These are phyloP conservation scores for Bibio marci DNA, from an alignment of 2,888 invertebrate genomes.

Conservation along the genomic window DNA sequence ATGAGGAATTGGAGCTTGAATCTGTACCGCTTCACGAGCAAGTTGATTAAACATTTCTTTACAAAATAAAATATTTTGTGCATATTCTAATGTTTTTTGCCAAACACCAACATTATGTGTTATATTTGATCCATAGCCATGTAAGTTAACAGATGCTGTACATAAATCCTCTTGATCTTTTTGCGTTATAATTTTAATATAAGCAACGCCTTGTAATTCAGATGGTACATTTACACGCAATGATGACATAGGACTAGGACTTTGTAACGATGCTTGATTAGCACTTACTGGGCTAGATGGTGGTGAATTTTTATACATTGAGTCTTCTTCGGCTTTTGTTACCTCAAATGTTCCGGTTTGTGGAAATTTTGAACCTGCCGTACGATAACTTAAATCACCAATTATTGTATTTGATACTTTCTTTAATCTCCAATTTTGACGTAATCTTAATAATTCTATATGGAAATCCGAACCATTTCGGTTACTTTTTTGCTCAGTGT, in stretches of 20 bases:
- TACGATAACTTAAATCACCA: slow-evolving; percentile 88
- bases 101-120: slow-evolving; percentile 55
- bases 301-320: slow-evolving; percentile 29
- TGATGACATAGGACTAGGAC: slow-evolving; percentile 51
- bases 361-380: slow-evolving; percentile 85
- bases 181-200: slow-evolving; percentile 88
- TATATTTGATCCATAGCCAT: slow-evolving; percentile 55
- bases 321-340: slow-evolving; percentile 76
- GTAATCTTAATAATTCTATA: slow-evolving; percentile 67
- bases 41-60: slow-evolving; percentile 89
- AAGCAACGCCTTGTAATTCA: slow-evolving; percentile 88
- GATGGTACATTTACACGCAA: slow-evolving; percentile 83
- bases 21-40: slow-evolving; percentile 86
- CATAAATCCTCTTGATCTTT: slow-evolving; percentile 88
- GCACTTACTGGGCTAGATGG: slow-evolving; percentile 28
- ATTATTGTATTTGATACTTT: slow-evolving; percentile 90
- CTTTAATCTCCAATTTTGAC: slow-evolving; percentile 92
- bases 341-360: slow-evolving; percentile 94
- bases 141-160: slow-evolving; percentile 62
- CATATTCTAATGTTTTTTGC: slow-evolving; percentile 93
- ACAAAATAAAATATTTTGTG: slow-evolving; percentile 93
- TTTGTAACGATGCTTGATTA: slow-evolving; percentile 23
- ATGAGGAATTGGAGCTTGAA: slow-evolving; percentile 85
- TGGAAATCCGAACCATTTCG: slow-evolving; percentile 80
- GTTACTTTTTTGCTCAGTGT: slow-evolving; percentile 60